Base-by-base conservation (phyloP, 2,113 vertebrate genomes). In the Oreamnos americanus region DNA sequence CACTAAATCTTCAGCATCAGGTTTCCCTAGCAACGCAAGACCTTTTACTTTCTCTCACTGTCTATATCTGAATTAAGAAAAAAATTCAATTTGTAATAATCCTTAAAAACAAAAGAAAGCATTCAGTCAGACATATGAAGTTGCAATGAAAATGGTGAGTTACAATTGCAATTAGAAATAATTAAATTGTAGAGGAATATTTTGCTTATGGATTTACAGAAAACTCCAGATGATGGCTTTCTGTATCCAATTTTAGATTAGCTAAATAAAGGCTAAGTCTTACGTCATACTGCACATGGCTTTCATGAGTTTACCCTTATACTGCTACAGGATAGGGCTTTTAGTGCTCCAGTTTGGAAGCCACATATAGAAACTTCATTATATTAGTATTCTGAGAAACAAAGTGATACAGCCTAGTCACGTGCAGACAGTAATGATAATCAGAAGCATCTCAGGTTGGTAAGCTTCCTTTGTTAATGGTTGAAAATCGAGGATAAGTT, bases 231-330 rank as follows among this genome's bases (percentile, higher is more conserved):
- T 99, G 99, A 99, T 97, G 95, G 98, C 98, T 98, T 94, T 95
- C 98, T 98, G n/a, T 97, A 97, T 98, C 99, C 91, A 96, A 97
- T 91, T 95, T 57, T 98, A 99, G 99, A 99, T 99, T 99, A 99
- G 97, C 97, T 98, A 97, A 98, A 98, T 99, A 99, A 99, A 99
- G 98, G 98, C 98, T 92, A 96, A 98, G 98, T 95, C 98, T 98
- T 97, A 98, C 96, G 96, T 98, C 95, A 98, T 92, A 57, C 97
- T 98, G 96, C 96, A 97, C 92, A 95, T 88, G 88, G 95, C 6
- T 57, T 78, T 98, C 97, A 97, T 78, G 87, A 93, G 81, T 98
- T 98, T 98, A 96, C 47, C 87, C 90, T 94, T 62, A 92, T 84
- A 94, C 14, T 84, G 84, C 88, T 96, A 93, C 71, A 98, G 17